Percentiles rank a stretch among this genome's conserved stretches.
These are phyloP conservation scores for Herpetotheres cachinnans DNA, from an alignment of 2,113 vertebrate species.

Conservation along the genomic window DNA sequence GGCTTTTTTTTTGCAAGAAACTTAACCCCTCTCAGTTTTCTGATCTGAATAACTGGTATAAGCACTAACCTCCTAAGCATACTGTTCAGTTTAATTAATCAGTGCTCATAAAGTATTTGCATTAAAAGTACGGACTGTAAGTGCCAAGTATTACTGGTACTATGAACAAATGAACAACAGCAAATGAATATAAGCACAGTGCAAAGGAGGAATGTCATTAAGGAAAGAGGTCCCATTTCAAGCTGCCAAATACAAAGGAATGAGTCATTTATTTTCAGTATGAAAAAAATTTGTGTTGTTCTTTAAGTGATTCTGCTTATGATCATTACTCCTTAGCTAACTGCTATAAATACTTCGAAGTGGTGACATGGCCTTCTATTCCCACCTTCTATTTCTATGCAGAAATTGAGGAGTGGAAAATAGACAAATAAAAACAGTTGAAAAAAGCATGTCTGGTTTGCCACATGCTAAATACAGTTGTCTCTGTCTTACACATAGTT, in stretches of 20 bases:
- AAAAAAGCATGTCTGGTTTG: slow-evolving; percentile 25
- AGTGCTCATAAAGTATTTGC: neutral
- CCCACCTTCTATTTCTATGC: too few relatives aligned
- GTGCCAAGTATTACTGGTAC: slow-evolving; percentile 38
- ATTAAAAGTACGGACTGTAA: neutral
- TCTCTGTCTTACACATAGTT: neutral
- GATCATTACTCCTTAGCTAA: slow-evolving; percentile 52
- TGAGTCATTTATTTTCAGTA: slow-evolving; percentile 65
- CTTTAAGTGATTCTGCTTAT: slow-evolving; percentile 56
- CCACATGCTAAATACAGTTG: neutral
- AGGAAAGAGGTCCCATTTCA: slow-evolving; percentile 62
- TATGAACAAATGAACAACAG: slow-evolving; percentile 40
- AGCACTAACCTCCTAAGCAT: neutral
- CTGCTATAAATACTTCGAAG: slow-evolving; percentile 44
- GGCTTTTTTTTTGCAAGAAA: neutral
- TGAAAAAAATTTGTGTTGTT: slow-evolving; percentile 61
- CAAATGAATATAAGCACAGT: slow-evolving; percentile 12
- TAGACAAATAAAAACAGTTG: slow-evolving; percentile 30
- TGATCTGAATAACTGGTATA: neutral
- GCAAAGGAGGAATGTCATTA: slow-evolving; percentile 61
- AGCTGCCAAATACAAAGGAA: slow-evolving; percentile 60
- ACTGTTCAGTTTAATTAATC: slow-evolving; percentile 1
- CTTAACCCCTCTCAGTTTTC: neutral
- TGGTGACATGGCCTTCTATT: neutral
- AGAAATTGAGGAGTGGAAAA: neutral